Evolutionary conservation across 2,113 vertebrate species (phyloP), one percentile per base, ranked within the genome.

Genomic region (Tautogolabrus adspersus): DNA sequence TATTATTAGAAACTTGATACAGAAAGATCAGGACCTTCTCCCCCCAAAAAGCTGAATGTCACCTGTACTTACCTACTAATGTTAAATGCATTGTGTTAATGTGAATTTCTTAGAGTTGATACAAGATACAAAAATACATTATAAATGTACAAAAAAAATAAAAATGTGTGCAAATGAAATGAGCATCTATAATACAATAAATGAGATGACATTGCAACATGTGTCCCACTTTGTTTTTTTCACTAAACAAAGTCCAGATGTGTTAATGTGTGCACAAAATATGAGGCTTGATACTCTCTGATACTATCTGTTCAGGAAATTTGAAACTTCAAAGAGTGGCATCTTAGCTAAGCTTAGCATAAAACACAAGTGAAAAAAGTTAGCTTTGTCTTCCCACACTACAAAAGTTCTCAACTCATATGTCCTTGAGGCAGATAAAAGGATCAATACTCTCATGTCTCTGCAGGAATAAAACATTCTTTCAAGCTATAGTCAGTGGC

Each of bases 101-200:
- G 92, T 94, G 90, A 93, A 91, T 93, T 95, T 94, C 92, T 91
- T 93, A 91, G 88, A 90, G 75, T 93, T 94, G 90, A 89, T 92
- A 92, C 89, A 46, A 90, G 82, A 89, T 67, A 82, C 76, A 89
- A 85, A 86, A 81, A 75, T 82, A 86, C 54, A 87, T 83, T 75
- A 82, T 72, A 88, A 93, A 91, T 81, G 88, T 87, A 78, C 77
- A 90, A 86, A 81, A 34, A 89, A 79, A 84, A 73, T 64, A 70
- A 59, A 87, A 87, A 85, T 61, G 80, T 85, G 81, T 92, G 86
- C 83, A 84, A 87, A 87, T 81, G 71, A 89, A 90, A 84, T 86
- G 75, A 91, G 55, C 88, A 90, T 90, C 83, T 86, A 78, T 89
- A 90, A 88, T 87, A 92, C 84, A 94, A 91, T 87, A 93, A 93